Conservation (phyloP, 2,113 vertebrate genomes). For the Colossoma macropomum region DNA sequence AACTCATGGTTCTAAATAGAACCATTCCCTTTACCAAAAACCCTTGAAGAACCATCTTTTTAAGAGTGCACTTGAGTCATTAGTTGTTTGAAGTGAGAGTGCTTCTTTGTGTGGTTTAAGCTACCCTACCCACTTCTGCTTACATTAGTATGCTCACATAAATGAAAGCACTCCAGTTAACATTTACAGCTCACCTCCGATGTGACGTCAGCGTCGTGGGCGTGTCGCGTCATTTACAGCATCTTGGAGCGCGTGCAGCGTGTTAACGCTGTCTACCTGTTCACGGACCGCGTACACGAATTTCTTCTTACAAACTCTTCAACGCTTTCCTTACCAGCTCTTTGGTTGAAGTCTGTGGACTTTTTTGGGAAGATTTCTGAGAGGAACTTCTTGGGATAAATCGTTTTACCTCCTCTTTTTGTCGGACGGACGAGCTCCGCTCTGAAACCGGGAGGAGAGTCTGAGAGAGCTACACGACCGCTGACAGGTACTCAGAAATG, state of each 20-base stretch:
- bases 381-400: neutral
- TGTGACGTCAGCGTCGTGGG: slow-evolving; percentile 10
- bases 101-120: too few species aligned
- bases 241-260: neutral
- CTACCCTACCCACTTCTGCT: too few species aligned
- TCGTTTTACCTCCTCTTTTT: neutral
- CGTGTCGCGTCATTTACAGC: neutral
- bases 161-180: too few species aligned
- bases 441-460: neutral
- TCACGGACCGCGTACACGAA: neutral
- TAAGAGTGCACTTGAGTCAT: too few species aligned
- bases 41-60: too few species aligned
- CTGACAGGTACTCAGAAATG: neutral
- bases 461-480: neutral
- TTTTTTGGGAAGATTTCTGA: neutral
- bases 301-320: neutral
- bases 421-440: neutral
- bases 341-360: neutral
- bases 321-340: too few species aligned
- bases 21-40: too few species aligned
- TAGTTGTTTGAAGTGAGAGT: too few species aligned
- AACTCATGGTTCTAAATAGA: too few species aligned
- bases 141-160: too few species aligned
- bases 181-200: too few species aligned
- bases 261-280: neutral